Evolutionary conservation across 2,113 vertebrate genomes (phyloP).

Genomic region (Holacanthus passer): DNA sequence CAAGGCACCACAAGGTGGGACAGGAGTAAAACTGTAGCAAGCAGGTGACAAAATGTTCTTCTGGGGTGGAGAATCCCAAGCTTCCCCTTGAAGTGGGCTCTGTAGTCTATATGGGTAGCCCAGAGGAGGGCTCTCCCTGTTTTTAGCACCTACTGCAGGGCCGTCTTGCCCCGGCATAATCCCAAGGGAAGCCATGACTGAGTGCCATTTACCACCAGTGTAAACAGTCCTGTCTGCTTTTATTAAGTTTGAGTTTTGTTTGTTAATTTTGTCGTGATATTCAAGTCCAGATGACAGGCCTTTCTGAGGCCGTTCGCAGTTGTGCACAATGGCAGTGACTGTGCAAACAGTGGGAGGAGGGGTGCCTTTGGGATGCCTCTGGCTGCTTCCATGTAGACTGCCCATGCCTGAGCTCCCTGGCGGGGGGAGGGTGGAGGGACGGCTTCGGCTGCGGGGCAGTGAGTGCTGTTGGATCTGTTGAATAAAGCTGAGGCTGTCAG

Average conservation of each 20-base stretch:
- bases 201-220: conserved; percentile 77
- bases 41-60: conserved; percentile 69
- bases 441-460: conserved; percentile 83
- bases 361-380: conserved; percentile 64
- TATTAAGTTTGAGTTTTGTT: conserved; percentile 67
- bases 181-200: conserved; percentile 83
- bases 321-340: conserved; percentile 69
- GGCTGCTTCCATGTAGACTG: conserved; percentile 76
- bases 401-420: conserved; percentile 63
- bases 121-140: conserved; percentile 71
- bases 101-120: conserved; percentile 79
- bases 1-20: conserved; percentile 71
- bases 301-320: conserved; percentile 68
- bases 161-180: conserved; percentile 80
- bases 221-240: conserved; percentile 62
- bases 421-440: conserved; percentile 79
- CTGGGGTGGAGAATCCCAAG: conserved; percentile 68
- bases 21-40: conserved; percentile 61
- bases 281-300: conserved; percentile 55
- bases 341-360: conserved; percentile 61
- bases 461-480: conserved; percentile 88
- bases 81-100: conserved; percentile 64
- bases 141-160: conserved; percentile 65
- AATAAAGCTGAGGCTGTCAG: conserved; percentile 85
- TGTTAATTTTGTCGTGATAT: conserved; percentile 70